phyloP scores from a whole-genome alignment of 1,140 invertebrate species.

The Mamestra configurata region DNA sequence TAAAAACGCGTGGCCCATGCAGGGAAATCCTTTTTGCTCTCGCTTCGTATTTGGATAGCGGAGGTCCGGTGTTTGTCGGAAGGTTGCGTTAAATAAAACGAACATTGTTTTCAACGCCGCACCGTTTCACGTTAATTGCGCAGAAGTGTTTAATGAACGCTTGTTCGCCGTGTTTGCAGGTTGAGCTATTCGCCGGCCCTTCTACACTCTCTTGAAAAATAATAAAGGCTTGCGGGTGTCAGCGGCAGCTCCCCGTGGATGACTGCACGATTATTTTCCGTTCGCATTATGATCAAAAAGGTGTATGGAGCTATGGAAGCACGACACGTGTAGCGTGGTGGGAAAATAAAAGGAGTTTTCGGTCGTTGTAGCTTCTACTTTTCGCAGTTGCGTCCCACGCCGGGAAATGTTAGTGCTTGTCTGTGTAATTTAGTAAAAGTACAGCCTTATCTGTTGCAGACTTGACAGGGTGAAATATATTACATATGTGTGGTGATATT shows the following conservation, averaged over 20 bases:
- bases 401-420: conserved; percentile 38
- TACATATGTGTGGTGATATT: conserved; percentile 10
- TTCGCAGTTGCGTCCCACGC: neutral
- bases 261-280: conserved; percentile 45
- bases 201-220: conserved; percentile 60
- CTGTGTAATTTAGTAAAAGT: conserved; percentile 41
- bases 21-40: conserved; percentile 50
- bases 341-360: conserved; percentile 33
- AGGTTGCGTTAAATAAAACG: conserved; percentile 66
- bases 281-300: conserved; percentile 47
- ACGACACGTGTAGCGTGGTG: neutral
- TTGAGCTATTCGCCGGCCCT: conserved; percentile 64
- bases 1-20: conserved; percentile 11
- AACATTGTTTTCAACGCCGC: conserved; percentile 66
- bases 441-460: conserved; percentile 27
- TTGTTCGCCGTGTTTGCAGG: conserved; percentile 67
- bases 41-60: conserved; percentile 53
- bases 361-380: neutral
- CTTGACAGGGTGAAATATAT: conserved; percentile 35
- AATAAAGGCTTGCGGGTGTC: conserved; percentile 38
- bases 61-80: conserved; percentile 54
- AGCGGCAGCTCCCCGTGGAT: conserved; percentile 9
- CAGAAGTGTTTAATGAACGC: conserved; percentile 76
- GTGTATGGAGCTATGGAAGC: neutral
- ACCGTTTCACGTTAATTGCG: conserved; percentile 68